A percentile compares a stretch with the other conserved stretches of the same genome.
Conservation (phyloP, 2,888 invertebrate species). For the Seira musarum region DNA sequence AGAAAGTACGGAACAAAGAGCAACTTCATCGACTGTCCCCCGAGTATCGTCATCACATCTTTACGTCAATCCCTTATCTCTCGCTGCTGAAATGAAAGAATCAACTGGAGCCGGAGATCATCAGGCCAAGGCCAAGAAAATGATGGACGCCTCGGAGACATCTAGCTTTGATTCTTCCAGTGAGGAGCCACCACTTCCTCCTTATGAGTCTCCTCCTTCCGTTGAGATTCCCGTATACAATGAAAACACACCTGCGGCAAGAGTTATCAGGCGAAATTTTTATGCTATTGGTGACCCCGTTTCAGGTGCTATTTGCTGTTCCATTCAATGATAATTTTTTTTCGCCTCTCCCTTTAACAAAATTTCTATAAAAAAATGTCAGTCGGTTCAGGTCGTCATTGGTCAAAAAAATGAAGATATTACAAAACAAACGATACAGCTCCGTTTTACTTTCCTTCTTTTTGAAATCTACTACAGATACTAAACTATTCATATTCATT, state of each 20-base stretch:
- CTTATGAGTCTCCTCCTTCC: slow-evolving; percentile 63
- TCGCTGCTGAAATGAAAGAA: slow-evolving; percentile 64
- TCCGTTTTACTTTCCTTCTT: background rate
- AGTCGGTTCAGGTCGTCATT: too few relatives aligned
- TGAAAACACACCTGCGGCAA: slow-evolving; percentile 55
- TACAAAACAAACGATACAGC: too few relatives aligned
- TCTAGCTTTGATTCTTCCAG: slow-evolving; percentile 34
- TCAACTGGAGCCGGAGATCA: slow-evolving; percentile 2
- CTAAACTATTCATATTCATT: background rate
- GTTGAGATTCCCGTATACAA: slow-evolving; percentile 65
- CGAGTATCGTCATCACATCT: slow-evolving; percentile 50
- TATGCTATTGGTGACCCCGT: slow-evolving; percentile 64
- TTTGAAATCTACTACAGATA: background rate
- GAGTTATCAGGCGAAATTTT: slow-evolving; percentile 63
- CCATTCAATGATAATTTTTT: slow-evolving; percentile 59
- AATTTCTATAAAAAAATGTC: too few relatives aligned
- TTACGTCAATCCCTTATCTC: slow-evolving; percentile 65
- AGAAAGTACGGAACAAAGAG: slow-evolving; percentile 33
- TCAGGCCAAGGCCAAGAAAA: background rate
- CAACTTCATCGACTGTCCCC: slow-evolving; percentile 12
- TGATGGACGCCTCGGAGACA: background rate
- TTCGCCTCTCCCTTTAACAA: background rate
- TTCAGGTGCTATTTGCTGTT: slow-evolving; percentile 69
- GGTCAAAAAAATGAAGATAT: too few relatives aligned
- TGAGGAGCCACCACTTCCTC: slow-evolving; percentile 59